Base-by-base conservation (phyloP, 2,888 invertebrate genomes). In the Melanostoma scalare region DNA sequence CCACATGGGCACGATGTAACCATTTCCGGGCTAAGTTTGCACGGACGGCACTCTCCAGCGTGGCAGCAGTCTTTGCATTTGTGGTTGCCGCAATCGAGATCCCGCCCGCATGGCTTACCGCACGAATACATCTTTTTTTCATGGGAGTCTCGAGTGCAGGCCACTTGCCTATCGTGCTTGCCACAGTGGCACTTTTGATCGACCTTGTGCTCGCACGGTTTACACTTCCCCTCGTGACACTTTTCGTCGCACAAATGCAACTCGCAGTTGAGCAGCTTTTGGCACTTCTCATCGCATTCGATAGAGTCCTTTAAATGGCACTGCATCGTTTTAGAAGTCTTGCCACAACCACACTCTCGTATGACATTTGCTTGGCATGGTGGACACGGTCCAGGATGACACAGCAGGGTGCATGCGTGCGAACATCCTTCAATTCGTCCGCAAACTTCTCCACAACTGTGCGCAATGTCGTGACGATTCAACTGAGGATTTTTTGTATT, bases 361-460 rank as follows among this genome's bases (percentile, higher is more conserved):
- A 86, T 90, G 44, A 96, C 94, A 87, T 95, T 95, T 1, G 96
- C 95, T 86, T 94, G 94, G 88, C 98, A 99, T 0, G 96, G 95
- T 2, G 98, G 97, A 91, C 99, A 99, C 0, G 98, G 97, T 0
- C 99, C 99, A 0, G 98, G 98, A 90, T 99, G 98, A 89, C 98
- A 98, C 0, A 95, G 92, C 86, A 97, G 91, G 8, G 94, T 95
- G 90, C 98, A 98, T 0, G 94, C 93, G 88, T 95, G 95, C 0
- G 92, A 90, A 89, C 94, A 93, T 77, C 91, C 87, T 89, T 93
- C 89, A 86, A 92, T 87, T 87, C 93, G 92, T n/a, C 92, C 91
- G 89, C 99, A 99, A 0, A 95, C 92, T 86, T 96, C 95, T 0
- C 98, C 98, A 90, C 99, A 99, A 35, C 96, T 96, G 91, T 99